Evolutionary conservation across 2,113 vertebrate species (phyloP), one percentile per base, ranked within the genome.

Genomic region (Pygoscelis adeliae): DNA sequence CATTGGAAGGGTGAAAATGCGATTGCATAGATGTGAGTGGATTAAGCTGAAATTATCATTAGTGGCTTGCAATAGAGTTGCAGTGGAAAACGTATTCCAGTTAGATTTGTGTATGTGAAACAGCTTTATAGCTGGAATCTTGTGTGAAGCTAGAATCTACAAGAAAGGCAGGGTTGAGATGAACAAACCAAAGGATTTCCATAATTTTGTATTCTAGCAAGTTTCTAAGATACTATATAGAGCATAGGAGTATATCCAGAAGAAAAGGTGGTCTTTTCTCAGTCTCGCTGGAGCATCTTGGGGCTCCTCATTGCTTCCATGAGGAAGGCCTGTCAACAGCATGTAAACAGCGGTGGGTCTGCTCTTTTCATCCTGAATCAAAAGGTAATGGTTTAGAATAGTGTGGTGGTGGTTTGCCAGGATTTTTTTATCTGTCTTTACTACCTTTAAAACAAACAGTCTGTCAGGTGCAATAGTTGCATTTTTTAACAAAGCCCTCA

Each of bases 241-340:
- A 79, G 17, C 19, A 23, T 12, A 53, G n/a, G 23, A 62, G 7
- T 40, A 19, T 58, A 40, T 81, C 14, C 38, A 71, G 73, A 38
- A 52, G 55, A 47, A 38, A 65, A 72, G 3, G 6, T 15, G 13
- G 26, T 23, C 7, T 59, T 34, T 47, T 52, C 29, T 80, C 19
- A 49, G 11, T 46, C 20, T n/a, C 79, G 69, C 32, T 70, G 42
- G 63, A 84, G 27, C 61, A 11, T 58, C 55, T 15, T 50, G 12
- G 16, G 15, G 5, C 12, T 61, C 12, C n/a, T 40, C 8, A 9
- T 30, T 7, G 20, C 42, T 55, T 79, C 32, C 14, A 5, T 30
- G 15, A 1, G 1, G 56, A 63, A 47, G 42, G 47, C 4, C 30
- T 79, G 12, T 83, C 38, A 50, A 0, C 59, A 67, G 40, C 26